phyloP scores from a whole-genome alignment of 1,140 invertebrate genomes.

The Drosophila cardini region DNA sequence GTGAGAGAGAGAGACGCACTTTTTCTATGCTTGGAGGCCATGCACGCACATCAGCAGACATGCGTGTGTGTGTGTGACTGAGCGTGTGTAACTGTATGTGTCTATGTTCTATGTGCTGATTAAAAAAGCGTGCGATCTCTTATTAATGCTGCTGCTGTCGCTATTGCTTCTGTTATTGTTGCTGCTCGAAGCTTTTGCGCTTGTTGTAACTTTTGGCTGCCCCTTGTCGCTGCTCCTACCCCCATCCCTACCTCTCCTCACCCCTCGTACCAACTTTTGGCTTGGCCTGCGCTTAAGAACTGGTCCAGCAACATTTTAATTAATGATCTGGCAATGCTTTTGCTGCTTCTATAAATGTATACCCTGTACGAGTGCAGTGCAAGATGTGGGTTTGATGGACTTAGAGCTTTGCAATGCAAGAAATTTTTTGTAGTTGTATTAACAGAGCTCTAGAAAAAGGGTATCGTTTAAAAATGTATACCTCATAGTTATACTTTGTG shows the following conservation, averaged over 20 bases:
- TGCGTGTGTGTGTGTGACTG: neutral
- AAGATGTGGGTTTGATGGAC: neutral
- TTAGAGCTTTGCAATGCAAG: too few species aligned
- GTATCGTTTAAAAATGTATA: too few species aligned
- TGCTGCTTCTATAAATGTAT: conserved; percentile 46
- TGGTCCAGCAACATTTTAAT: conserved; percentile 82
- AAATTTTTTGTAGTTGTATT: too few species aligned
- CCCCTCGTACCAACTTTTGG: conserved; percentile 7
- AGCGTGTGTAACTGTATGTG: conserved; percentile 11
- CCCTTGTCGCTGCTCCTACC: conserved; percentile 10
- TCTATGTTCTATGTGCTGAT: conserved; percentile 60
- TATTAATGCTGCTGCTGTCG: conserved; percentile 44
- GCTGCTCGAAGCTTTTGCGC: conserved; percentile 39
- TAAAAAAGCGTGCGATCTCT: conserved; percentile 68
- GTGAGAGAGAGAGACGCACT: conserved; percentile 36
- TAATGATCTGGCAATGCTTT: conserved; percentile 70
- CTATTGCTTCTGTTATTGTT: conserved; percentile 21
- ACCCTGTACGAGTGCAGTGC: conserved; percentile 11
- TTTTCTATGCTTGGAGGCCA: conserved; percentile 57
- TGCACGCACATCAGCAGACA: conserved; percentile 34
- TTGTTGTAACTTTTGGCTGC: conserved; percentile 53
- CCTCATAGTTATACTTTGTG: too few species aligned
- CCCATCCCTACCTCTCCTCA: conserved; percentile 14
- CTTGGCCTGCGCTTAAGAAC: conserved; percentile 60
- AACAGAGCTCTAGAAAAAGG: too few species aligned